phyloP scores from a whole-genome alignment of 2,113 vertebrate species.

The Pan troglodytes region NHGRI_mPanTro3-v2.1_pri NC_072410.2:106755001-106755500 shows the following conservation, averaged over 20 bases:
- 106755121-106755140: too few relatives aligned
- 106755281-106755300: background rate
- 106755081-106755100: background rate
- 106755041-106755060: background rate
- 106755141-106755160: background rate
- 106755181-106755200: background rate
- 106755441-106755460: accelerated
- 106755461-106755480: background rate
- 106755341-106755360: background rate
- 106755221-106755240: conserved; percentile 16
- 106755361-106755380: background rate
- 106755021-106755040: background rate
- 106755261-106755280: background rate
- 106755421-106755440: too few relatives aligned
- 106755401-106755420: background rate
- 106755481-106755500: background rate
- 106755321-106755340: background rate
- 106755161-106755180: conserved; percentile 1
- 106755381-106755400: background rate
- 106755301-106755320: background rate
- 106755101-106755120: background rate
- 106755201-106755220: background rate
- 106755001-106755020: background rate
- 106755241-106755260: background rate
- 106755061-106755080: background rate